Evolutionary conservation across 2,113 vertebrate genomes (phyloP).

Genomic region (Pseudois nayaur): DNA sequence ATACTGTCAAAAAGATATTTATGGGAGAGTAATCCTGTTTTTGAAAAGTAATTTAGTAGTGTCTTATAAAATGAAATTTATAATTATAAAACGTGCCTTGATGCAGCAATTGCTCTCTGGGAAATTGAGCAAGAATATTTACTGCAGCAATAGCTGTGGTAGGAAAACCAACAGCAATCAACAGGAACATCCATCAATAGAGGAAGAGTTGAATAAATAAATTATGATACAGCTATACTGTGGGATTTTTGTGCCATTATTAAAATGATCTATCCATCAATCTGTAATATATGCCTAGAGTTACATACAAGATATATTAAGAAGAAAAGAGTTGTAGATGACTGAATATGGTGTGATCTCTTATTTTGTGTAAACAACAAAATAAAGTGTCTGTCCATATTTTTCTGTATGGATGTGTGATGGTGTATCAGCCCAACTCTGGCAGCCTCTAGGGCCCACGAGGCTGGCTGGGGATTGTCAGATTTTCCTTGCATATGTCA

Average conservation of each 20-base stretch:
- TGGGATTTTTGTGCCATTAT: background rate
- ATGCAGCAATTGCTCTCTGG: no score
- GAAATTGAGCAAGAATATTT: background rate
- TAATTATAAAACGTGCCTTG: background rate
- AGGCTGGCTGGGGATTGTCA: background rate
- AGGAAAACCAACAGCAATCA: background rate
- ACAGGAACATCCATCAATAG: rapidly evolving
- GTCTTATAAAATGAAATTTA: background rate
- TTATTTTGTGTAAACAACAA: background rate
- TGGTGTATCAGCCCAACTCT: background rate
- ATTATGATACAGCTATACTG: rapidly evolving
- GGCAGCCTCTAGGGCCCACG: rapidly evolving
- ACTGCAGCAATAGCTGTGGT: rapidly evolving
- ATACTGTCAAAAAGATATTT: background rate
- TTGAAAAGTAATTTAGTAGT: background rate
- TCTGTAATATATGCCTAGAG: background rate
- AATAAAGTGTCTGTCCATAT: background rate
- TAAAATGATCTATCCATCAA: background rate
- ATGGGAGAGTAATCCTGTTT: background rate
- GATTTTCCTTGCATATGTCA: background rate
- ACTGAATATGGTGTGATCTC: no score
- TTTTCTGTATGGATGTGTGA: rapidly evolving
- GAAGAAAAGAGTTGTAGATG: background rate
- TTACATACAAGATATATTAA: background rate
- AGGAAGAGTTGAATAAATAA: background rate